Percentiles rank a stretch among this genome's conserved stretches.
These are phyloP conservation scores for Grallaria varia DNA, from an alignment of 2,113 vertebrate species.

Conservation along the genomic window DNA sequence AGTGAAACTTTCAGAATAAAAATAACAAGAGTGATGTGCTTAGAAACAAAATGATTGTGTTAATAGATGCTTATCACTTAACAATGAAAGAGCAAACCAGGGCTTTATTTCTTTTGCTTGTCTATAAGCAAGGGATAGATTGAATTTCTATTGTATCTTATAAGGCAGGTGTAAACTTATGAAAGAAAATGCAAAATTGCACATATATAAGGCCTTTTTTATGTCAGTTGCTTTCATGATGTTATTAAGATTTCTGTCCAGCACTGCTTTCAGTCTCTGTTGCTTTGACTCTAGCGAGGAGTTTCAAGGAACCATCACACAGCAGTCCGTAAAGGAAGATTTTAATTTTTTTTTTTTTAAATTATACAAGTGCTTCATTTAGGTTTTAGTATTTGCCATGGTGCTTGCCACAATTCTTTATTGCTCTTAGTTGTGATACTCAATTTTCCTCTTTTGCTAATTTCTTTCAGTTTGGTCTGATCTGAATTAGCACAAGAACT, in stretches of 20 bases:
- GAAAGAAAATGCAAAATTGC: neutral
- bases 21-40: neutral
- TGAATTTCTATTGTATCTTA: neutral
- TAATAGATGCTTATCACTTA: neutral
- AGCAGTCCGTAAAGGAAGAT: neutral
- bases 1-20: neutral
- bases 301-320: neutral
- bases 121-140: neutral
- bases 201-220: neutral
- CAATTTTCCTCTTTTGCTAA: neutral
- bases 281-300: neutral
- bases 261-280: neutral
- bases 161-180: neutral
- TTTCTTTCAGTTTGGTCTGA: neutral
- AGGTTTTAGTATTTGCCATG: neutral
- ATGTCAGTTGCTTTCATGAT: neutral
- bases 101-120: neutral
- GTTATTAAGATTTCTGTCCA: neutral
- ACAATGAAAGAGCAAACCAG: neutral
- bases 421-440: neutral
- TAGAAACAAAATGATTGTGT: neutral
- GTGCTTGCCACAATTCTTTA: neutral
- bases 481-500: neutral
- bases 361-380: neutral
- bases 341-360: neutral